Evolutionary conservation across 2,888 invertebrate species (phyloP).

Genomic region (Apamea epomidion): DNA sequence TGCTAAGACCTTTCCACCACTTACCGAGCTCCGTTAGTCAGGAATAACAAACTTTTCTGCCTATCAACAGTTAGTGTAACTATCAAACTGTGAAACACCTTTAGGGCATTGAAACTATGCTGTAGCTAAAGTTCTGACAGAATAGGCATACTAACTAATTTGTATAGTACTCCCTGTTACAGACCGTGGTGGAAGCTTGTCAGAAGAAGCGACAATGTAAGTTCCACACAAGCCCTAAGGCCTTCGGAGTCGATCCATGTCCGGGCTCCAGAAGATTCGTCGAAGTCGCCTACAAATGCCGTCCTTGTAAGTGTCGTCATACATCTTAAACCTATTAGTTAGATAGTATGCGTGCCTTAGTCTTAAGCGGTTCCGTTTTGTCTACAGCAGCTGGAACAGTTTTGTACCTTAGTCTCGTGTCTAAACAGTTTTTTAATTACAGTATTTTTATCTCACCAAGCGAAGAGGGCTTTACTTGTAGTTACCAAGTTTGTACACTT

Average conservation of each 20-base stretch:
- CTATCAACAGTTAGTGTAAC: slow-evolving; percentile 16
- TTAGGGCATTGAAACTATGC: slow-evolving; percentile 33
- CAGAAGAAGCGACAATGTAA: slow-evolving; percentile 98
- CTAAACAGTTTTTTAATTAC: background rate
- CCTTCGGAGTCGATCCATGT: slow-evolving; percentile 97
- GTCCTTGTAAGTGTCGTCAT: slow-evolving; percentile 95
- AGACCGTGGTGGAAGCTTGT: slow-evolving; percentile 98
- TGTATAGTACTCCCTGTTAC: slow-evolving; percentile 95
- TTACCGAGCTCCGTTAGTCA: background rate
- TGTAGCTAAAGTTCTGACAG: slow-evolving; percentile 55
- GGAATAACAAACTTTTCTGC: slow-evolving; percentile 35
- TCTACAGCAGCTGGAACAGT: background rate
- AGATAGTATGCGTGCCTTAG: background rate
- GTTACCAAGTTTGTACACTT: background rate
- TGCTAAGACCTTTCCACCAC: background rate
- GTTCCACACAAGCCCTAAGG: slow-evolving; percentile 96
- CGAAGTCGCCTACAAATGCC: slow-evolving; percentile 98
- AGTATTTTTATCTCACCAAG: background rate
- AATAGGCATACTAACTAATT: slow-evolving; percentile 85
- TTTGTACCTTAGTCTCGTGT: background rate
- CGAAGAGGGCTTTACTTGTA: background rate
- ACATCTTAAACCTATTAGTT: background rate
- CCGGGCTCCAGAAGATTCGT: slow-evolving; percentile 97
- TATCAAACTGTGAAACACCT: slow-evolving; percentile 35
- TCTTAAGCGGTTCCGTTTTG: background rate